phyloP scores from a whole-genome alignment of 2,113 vertebrate genomes.

The Delphinus delphis region DNA sequence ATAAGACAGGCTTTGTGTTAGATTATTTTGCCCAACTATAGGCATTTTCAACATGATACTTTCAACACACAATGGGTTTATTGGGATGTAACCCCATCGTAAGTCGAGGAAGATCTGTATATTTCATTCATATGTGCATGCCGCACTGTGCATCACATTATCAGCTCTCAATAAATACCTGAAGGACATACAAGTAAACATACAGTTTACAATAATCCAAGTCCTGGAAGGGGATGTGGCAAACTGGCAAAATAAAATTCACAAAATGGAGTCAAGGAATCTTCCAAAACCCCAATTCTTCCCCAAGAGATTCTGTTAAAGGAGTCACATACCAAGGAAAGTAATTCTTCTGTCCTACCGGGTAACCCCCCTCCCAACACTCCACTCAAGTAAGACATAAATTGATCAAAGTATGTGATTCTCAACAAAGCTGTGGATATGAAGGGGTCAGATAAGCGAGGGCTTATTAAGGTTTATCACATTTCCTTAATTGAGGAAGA shows the following conservation, averaged over 20 bases:
- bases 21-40: not conserved
- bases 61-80: not conserved
- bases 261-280: not conserved
- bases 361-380: not conserved
- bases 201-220: not conserved
- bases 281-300: not conserved
- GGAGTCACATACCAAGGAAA: not conserved
- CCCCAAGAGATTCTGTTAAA: not conserved
- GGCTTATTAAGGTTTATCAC: not conserved
- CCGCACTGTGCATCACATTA: not conserved
- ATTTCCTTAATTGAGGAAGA: not conserved
- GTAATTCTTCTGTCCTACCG: not conserved
- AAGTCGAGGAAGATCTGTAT: not conserved
- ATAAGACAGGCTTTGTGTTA: not conserved
- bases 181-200: not conserved
- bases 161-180: not conserved
- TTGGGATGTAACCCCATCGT: not conserved
- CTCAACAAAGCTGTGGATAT: not conserved
- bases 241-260: not conserved
- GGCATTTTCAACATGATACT: not conserved
- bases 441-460: not conserved
- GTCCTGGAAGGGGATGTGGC: not conserved
- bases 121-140: not conserved
- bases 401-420: not conserved
- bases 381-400: not conserved